Base-by-base conservation (phyloP, 2,797 vertebrate genomes). In the Adrianichthys oophorus region DNA sequence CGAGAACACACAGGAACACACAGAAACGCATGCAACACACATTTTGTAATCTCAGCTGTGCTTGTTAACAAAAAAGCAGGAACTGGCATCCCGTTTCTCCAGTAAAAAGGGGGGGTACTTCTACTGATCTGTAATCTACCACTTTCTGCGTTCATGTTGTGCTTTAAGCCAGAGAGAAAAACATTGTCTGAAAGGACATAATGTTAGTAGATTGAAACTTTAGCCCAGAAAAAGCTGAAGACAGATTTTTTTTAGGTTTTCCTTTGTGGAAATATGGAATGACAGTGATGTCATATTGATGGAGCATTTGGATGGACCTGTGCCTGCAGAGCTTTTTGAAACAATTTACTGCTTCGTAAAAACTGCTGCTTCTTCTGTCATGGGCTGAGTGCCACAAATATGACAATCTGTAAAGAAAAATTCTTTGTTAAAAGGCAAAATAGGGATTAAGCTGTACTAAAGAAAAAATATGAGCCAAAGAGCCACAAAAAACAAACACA, bases 1-100 rank as follows among this genome's bases (percentile, higher is more conserved):
- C 50, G 72, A 55, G 18, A 46, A 46, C 80, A 85, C 68, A 76
- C 72, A 75, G 64, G 66, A 53, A 60, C 78, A 68, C 66, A 71
- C 46, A 62, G 19, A 41, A 24, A 62, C 57, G 65, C 55, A 72
- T 48, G 67, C 16, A 19, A 47, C 43, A 58, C 62, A 60, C 43
- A 68, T 48, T 56, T 50, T 47, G 40, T 15, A 41, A 71, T 67
- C 56, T 40, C 44, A 45, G 50, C 41, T 56, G 74, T 47, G 58
- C 64, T 65, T 53, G 50, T 68, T 52, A 15, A 72, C 65, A 80
- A 74, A 74, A 66, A 66, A 68, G 75, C 62, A 68, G n/a, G 68
- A 61, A 70, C 45, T 45, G 54, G 66, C 58, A 46, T 65, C 41
- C 70, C 68, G 52, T 68, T 82, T 83, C 56, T 40, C 49, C 32